Evolutionary conservation across 2,888 invertebrate genomes (phyloP).

Genomic region (Acanthosepion pharaonis): DNA sequence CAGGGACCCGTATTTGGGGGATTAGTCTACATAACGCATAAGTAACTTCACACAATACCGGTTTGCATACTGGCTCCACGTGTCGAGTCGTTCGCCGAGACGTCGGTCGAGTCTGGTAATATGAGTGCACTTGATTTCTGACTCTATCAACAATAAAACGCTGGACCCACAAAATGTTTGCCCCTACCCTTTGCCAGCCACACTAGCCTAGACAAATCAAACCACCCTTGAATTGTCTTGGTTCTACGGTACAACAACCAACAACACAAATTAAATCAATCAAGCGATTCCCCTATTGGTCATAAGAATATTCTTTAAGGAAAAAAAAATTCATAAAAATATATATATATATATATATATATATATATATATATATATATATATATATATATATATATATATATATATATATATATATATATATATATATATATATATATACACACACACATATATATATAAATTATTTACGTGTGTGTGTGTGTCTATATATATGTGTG

Average conservation of each 20-base stretch:
- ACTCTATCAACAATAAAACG: conserved; percentile 4
- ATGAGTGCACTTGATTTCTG: conserved; percentile 12
- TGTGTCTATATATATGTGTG: not conserved
- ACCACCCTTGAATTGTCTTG: not conserved
- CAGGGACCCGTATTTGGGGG: not conserved
- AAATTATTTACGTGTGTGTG: not conserved
- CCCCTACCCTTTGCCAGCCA: not conserved
- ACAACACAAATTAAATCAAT: not conserved
- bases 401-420: not conserved
- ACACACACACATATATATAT: too few relatives aligned
- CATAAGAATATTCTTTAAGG: not conserved
- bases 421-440: not conserved
- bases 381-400: too few relatives aligned
- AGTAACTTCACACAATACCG: not conserved
- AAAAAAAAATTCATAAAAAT: not conserved
- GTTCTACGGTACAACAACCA: not conserved
- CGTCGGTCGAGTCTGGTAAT: not conserved
- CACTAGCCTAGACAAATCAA: not conserved
- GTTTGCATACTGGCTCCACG: conserved; percentile 1
- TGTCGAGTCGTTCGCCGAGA: conserved; percentile 5
- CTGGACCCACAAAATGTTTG: not conserved
- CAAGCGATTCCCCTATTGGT: not conserved
- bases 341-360: too few relatives aligned
- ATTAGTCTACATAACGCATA: conserved; percentile 8
- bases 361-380: too few relatives aligned